Evolutionary conservation across 2,888 invertebrate species (phyloP).

Genomic region (Perizoma affinitatum): DNA sequence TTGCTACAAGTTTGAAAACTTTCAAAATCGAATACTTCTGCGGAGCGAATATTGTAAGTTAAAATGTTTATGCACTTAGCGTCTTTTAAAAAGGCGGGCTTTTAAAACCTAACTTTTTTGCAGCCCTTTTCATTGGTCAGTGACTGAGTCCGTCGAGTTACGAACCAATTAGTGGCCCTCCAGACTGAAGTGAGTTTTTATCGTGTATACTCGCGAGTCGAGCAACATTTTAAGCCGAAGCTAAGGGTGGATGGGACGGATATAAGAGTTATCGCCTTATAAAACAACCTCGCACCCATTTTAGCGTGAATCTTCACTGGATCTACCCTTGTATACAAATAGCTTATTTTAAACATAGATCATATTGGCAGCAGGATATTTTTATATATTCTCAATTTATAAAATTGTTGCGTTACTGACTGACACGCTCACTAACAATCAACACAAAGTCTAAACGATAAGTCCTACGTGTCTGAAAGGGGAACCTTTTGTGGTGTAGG

Average conservation of each 20-base stretch:
- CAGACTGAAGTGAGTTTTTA: conserved; percentile 48
- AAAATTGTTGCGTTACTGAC: no score
- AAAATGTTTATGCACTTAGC: conserved; percentile 19
- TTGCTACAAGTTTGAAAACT: no score
- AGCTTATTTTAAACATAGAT: conserved; percentile 22
- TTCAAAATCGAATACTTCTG: not conserved
- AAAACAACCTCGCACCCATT: conserved; percentile 41
- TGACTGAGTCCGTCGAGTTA: conserved; percentile 46
- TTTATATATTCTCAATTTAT: not conserved
- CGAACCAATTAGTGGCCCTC: conserved; percentile 56
- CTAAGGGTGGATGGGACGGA: conserved; percentile 30
- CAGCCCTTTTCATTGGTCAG: conserved; percentile 42
- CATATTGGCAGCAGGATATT: conserved; percentile 6
- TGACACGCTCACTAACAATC: no score
- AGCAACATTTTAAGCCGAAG: conserved; percentile 36
- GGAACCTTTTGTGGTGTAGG: no score
- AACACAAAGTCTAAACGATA: no score
- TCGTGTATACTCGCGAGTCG: conserved; percentile 38
- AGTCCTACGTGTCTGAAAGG: no score
- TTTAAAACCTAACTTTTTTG: conserved; percentile 31
- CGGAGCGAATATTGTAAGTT: conserved; percentile 7
- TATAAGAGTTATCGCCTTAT: conserved; percentile 41
- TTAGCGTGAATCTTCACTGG: conserved; percentile 35
- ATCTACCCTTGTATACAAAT: conserved; percentile 34
- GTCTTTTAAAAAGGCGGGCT: conserved; percentile 12